A percentile compares a stretch with the other conserved stretches of the same genome.
Evolutionary conservation across 2,113 vertebrate genomes (phyloP).

Genomic region (Cyprinodon variegatus): DNA sequence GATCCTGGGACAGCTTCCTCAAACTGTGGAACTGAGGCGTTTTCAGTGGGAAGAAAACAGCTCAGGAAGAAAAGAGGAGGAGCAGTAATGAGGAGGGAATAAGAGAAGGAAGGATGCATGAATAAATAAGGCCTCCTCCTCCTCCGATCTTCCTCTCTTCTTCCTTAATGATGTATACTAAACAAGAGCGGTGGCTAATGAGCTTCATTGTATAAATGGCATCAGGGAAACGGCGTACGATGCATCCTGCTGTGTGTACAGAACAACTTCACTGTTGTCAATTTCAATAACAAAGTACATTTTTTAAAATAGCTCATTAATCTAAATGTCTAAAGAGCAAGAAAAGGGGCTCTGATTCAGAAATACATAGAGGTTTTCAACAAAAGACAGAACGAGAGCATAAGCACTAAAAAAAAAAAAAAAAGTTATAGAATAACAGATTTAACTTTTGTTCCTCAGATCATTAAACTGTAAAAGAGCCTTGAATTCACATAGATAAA

Average conservation of each 20-base stretch:
- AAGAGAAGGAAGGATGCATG: not conserved
- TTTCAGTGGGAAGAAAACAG: not conserved
- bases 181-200: constrained; percentile 25
- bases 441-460: constrained; percentile 51
- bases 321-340: constrained; percentile 32
- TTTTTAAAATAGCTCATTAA: constrained; percentile 42
- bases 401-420: constrained; percentile 45
- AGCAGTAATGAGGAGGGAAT: constrained; percentile 6
- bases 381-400: constrained; percentile 42
- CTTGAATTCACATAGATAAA: constrained; percentile 52
- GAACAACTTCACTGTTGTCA: constrained; percentile 25
- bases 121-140: constrained; percentile 16
- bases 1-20: constrained; percentile 99
- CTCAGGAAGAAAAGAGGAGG: constrained; percentile 8
- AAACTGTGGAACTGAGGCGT: constrained; percentile 82
- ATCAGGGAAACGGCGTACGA: constrained; percentile 35
- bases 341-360: constrained; percentile 9
- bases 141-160: constrained; percentile 29
- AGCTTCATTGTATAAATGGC: constrained; percentile 48
- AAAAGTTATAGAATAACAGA: constrained; percentile 52
- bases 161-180: constrained; percentile 53
- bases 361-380: constrained; percentile 57
- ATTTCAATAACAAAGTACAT: constrained; percentile 14
- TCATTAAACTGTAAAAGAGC: constrained; percentile 50
- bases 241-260: constrained; percentile 33